phyloP scores from a whole-genome alignment of 2,888 invertebrate genomes.

The Cheiracanthium punctorium region DNA sequence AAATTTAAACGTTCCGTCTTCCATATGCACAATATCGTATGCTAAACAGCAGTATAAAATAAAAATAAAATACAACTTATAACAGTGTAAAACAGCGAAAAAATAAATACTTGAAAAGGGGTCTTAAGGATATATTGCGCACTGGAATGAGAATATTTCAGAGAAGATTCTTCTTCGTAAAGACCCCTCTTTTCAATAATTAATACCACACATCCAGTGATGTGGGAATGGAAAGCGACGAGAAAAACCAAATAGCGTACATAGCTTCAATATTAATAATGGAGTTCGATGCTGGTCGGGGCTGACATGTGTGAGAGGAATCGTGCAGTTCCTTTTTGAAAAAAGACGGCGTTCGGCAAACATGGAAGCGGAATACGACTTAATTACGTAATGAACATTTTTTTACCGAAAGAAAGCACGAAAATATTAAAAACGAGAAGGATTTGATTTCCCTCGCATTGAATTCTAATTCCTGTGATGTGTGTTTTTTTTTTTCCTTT shows the following conservation, averaged over 20 bases:
- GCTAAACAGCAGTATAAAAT: too few species aligned
- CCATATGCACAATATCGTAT: too few species aligned
- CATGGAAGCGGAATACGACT: not conserved
- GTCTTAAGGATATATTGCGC: too few species aligned
- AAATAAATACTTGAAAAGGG: too few species aligned
- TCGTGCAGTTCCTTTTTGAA: not conserved
- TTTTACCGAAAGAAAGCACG: not conserved
- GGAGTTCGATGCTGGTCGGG: conserved; percentile 21
- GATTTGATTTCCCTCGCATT: not conserved
- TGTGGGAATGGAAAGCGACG: conserved; percentile 32
- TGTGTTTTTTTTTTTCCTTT: too few species aligned
- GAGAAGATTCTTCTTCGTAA: not conserved
- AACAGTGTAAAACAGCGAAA: too few species aligned
- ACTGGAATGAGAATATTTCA: not conserved
- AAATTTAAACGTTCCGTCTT: too few species aligned
- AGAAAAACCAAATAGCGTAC: conserved; percentile 31
- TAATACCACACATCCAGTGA: conserved; percentile 33
- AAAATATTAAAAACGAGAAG: not conserved
- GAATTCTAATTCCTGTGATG: too few species aligned
- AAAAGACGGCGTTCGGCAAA: not conserved
- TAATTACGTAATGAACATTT: not conserved
- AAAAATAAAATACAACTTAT: too few species aligned
- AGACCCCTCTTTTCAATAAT: conserved; percentile 49
- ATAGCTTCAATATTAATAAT: conserved; percentile 67
- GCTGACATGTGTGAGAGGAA: not conserved